Percentiles rank a stretch among this genome's conserved stretches.
These are phyloP conservation scores for Myotis vivesi DNA, from an alignment of 2,797 vertebrate species.

Conservation along the genomic window DNA sequence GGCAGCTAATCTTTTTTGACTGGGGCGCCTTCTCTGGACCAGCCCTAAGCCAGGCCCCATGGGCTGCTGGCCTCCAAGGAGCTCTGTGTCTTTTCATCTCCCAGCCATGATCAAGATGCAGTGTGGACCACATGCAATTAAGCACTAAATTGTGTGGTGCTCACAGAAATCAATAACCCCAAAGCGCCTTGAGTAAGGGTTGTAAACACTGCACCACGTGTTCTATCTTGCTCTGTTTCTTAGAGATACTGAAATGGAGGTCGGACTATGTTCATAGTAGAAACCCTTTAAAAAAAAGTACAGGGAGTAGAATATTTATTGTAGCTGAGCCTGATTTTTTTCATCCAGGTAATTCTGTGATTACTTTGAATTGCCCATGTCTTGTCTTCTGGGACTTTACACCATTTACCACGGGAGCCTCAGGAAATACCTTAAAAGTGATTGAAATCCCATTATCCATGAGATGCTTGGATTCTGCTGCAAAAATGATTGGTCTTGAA, in stretches of 20 bases:
- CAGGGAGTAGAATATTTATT: background rate
- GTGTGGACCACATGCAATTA: background rate
- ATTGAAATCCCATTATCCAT: background rate
- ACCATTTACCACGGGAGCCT: background rate
- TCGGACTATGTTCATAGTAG: background rate
- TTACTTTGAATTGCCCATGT: background rate
- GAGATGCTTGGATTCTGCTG: background rate
- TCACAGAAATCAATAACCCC: slow-evolving; percentile 6
- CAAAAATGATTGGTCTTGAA: background rate
- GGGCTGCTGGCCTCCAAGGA: background rate
- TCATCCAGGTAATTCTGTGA: background rate
- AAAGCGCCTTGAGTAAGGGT: background rate
- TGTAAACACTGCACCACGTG: background rate
- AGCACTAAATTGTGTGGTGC: background rate
- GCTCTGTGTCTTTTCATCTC: background rate
- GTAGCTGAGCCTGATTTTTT: background rate
- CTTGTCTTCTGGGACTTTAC: background rate
- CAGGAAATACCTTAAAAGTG: background rate
- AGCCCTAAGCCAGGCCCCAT: background rate
- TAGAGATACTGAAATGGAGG: background rate
- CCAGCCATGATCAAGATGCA: background rate
- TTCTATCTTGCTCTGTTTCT: background rate
- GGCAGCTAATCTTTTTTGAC: background rate
- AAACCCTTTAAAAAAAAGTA: background rate
- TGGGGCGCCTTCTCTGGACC: background rate